These are phyloP conservation scores for Labia minor DNA, from an alignment of 2,888 invertebrate genomes.

Conservation along the genomic window DNA sequence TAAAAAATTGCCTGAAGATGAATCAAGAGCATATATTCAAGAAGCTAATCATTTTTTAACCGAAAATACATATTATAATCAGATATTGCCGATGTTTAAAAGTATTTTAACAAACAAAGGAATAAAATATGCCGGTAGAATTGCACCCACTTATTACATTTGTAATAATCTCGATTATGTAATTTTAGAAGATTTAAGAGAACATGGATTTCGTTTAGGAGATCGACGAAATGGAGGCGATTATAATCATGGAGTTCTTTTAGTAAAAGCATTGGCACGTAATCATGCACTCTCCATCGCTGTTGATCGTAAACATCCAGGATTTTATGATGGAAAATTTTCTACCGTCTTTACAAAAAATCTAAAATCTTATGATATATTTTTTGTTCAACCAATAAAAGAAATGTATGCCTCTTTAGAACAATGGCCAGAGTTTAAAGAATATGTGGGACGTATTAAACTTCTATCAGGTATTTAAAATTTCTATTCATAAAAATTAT, in stretches of 20 bases:
- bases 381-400: not conserved
- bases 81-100: no score
- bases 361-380: not conserved
- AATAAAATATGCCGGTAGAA: no score
- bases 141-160: not conserved
- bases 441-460: not conserved
- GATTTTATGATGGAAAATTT: no score
- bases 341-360: no score
- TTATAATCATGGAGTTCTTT: not conserved
- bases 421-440: conserved; percentile 18
- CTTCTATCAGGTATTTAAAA: not conserved
- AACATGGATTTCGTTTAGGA: not conserved
- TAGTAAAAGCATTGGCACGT: conserved; percentile 6
- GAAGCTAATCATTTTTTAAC: no score
- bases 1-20: no score
- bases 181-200: not conserved
- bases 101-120: no score
- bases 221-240: not conserved
- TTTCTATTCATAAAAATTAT: no score
- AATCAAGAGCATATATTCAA: no score
- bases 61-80: no score
- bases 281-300: conserved; percentile 16
- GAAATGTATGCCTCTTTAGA: not conserved
- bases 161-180: not conserved
- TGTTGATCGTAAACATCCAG: no score